Percentiles rank a stretch among this genome's conserved stretches.
Evolutionary conservation across 2,888 invertebrate species (phyloP).

Genomic region (Zygogramma bicolorata): DNA sequence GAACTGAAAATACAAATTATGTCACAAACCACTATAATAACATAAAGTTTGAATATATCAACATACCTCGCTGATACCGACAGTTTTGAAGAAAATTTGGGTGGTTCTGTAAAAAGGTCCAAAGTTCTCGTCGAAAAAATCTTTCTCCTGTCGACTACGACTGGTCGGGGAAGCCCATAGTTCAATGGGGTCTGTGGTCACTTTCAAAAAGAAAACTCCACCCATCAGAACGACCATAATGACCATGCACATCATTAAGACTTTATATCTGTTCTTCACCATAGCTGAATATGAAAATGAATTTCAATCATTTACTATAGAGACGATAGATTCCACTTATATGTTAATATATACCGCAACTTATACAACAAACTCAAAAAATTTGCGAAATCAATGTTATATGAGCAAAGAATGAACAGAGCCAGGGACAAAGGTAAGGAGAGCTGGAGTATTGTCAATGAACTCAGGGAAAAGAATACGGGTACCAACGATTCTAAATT

Average conservation of each 20-base stretch:
- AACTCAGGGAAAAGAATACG: too few relatives aligned
- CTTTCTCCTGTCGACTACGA: slow-evolving; percentile 83
- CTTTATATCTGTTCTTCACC: slow-evolving; percentile 75
- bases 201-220: slow-evolving; percentile 76
- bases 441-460: too few relatives aligned
- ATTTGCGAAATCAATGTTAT: too few relatives aligned
- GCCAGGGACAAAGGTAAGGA: too few relatives aligned
- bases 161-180: slow-evolving; percentile 92
- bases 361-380: too few relatives aligned
- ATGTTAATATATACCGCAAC: too few relatives aligned
- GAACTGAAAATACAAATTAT: slow-evolving; percentile 51
- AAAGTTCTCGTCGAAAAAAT: slow-evolving; percentile 89
- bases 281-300: slow-evolving; percentile 66
- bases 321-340: too few relatives aligned
- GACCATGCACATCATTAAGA: slow-evolving; percentile 76
- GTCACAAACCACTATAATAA: neutral
- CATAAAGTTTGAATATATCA: neutral
- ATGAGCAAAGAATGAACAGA: too few relatives aligned
- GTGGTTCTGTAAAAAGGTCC: slow-evolving; percentile 90
- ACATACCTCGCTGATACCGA: slow-evolving; percentile 70
- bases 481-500: too few relatives aligned
- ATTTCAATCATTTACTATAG: too few relatives aligned
- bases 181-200: slow-evolving; percentile 92
- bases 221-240: slow-evolving; percentile 73
- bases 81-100: slow-evolving; percentile 85